These are phyloP conservation scores for Chaenocephalus aceratus DNA, from an alignment of 2,113 vertebrate genomes.

Conservation along the genomic window DNA sequence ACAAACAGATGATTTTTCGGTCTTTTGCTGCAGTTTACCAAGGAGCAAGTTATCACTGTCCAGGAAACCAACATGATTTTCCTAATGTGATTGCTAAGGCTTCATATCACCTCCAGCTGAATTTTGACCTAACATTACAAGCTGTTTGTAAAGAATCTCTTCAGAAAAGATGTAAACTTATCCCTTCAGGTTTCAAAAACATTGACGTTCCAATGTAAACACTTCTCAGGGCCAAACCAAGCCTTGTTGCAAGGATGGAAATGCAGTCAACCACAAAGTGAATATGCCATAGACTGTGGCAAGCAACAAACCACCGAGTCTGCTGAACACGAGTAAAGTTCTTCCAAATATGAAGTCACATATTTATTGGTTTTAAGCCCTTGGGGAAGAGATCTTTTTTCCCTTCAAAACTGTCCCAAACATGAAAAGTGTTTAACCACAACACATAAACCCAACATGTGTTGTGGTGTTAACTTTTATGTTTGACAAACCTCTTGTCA, in stretches of 20 bases:
- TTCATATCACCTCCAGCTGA: no score
- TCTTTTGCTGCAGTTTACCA: no score
- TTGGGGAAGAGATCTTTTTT: conserved; percentile 2
- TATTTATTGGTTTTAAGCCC: conserved; percentile 9
- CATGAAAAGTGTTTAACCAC: background rate
- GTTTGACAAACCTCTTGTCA: background rate
- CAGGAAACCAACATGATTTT: no score
- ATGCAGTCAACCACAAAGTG: background rate
- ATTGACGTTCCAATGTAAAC: conserved; percentile 7
- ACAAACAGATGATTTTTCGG: no score
- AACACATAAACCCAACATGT: background rate
- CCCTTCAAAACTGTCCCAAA: background rate
- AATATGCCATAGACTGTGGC: conserved; percentile 27
- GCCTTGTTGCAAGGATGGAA: conserved; percentile 4
- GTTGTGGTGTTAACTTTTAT: background rate
- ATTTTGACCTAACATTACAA: no score
- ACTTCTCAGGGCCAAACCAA: conserved; percentile 11
- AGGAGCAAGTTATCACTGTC: no score
- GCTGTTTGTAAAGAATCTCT: background rate
- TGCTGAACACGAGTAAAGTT: conserved; percentile 25
- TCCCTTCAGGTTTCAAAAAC: background rate
- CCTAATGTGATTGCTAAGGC: no score
- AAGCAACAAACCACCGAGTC: conserved; percentile 25
- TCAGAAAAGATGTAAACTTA: background rate
- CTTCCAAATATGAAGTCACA: conserved; percentile 50